Evolutionary conservation across 2,888 invertebrate species (phyloP), one percentile per base, ranked within the genome.

Genomic region (Eustalomyia histrio): DNA sequence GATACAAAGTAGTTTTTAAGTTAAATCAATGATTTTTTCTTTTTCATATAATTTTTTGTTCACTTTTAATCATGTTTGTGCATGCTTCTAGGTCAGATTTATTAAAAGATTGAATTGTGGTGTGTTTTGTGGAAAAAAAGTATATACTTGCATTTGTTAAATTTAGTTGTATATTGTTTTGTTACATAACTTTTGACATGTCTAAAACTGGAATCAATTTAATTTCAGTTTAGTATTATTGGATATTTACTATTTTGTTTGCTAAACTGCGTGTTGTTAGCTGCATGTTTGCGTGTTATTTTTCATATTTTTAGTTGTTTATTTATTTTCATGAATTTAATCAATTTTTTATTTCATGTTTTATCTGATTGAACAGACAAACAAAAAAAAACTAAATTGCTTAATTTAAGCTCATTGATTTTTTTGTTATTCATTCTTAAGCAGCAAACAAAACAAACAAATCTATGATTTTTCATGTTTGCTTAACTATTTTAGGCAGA

Each of bases 241-340:
- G 10, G 29, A 47, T n/a, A n/a, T 47, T 47, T 6, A 47, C 14
- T 39, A 47, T 47, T 47, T 1, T 67, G 21, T 9, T 35, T 10
- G 9, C 24, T 21, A 21, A 53, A 68, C 78, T 79, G 78, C 76
- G 76, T 78, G 76, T 71, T 65, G 8, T 17, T 60, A 6, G 65
- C 60, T 80, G 73, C 78, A 81, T 81, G 81, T 81, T 81, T 81
- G 78, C 81, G 81, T 81, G 81, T 75, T 78, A 50, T 74, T 74
- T 81, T 74, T 74, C 33, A 74, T 76, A 74, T 68, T 78, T 71
- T 61, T 39, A 60, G 52, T 52, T 71, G 39, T 58, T 78, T 50
- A 35, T 69, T 65, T 64, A 35, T 79, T 71, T 58, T 73, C 80
- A 81, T 69, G 78, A 78, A 71, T 81, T 78, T 74, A 78, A 81